Percentiles rank a stretch among this genome's conserved stretches.
Conservation (phyloP, 2,888 invertebrate genomes). For the Drosophila basisetae region DNA sequence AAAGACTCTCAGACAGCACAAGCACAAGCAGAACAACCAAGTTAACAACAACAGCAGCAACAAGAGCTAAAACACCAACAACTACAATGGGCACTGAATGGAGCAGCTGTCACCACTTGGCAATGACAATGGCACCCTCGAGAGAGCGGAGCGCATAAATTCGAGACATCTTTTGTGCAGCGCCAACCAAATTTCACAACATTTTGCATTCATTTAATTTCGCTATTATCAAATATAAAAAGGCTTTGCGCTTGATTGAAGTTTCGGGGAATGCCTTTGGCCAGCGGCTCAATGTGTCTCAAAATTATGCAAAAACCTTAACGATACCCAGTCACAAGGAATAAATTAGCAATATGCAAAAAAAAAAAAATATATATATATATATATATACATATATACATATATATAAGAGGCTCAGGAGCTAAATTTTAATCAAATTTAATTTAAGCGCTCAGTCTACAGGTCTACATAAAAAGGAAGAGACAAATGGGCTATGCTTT, state of each 20-base stretch:
- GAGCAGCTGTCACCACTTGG: slow-evolving; percentile 71
- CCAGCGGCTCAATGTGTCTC: slow-evolving; percentile 50
- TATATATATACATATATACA: too few species aligned
- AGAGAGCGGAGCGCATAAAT: slow-evolving; percentile 64
- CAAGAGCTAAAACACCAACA: slow-evolving; percentile 11
- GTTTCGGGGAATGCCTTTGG: slow-evolving; percentile 34
- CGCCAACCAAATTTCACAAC: slow-evolving; percentile 52
- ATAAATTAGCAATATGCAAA: background rate
- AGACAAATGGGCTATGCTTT: background rate
- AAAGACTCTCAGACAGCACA: slow-evolving; percentile 47
- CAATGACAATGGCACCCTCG: slow-evolving; percentile 75
- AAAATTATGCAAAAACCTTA: slow-evolving; percentile 61
- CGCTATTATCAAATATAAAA: slow-evolving; percentile 75
- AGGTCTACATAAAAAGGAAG: background rate
- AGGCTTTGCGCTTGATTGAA: slow-evolving; percentile 77
- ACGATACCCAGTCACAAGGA: background rate
- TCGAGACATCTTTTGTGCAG: slow-evolving; percentile 68
- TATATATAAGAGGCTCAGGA: background rate
- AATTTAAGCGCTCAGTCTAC: background rate
- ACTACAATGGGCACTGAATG: slow-evolving; percentile 21
- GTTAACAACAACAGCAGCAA: slow-evolving; percentile 13
- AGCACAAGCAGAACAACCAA: background rate
- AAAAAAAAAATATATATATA: background rate
- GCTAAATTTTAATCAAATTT: background rate
- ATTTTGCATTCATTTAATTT: slow-evolving; percentile 78